Base-by-base conservation (phyloP, 2,888 invertebrate genomes). In the Diaprepes abbreviatus region DNA sequence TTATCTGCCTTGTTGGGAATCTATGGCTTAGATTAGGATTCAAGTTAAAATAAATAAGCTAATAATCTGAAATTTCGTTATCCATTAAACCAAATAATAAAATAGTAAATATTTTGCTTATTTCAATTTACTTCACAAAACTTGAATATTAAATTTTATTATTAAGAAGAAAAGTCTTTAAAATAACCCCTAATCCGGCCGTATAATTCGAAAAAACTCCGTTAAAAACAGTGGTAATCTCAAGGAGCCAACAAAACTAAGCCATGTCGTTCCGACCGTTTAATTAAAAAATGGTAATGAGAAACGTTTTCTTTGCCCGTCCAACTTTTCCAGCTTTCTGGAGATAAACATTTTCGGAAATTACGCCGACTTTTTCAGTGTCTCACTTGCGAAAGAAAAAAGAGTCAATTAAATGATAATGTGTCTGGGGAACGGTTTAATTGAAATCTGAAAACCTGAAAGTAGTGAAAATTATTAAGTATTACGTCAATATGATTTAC, bases 211-310 rank as follows among this genome's bases (percentile, higher is more conserved):
- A 14, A n/a, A 62, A 69, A 70, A 55, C 58, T 54, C 70, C 57
- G 54, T 60, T 60, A 63, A 69, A 69, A 59, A 68, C 69, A 69
- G 28, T 33, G 43, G 59, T 69, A 69, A 69, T 69, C 69, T 64
- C 40, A 35, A 64, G 52, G 33, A 59, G 69, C 52, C 69, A 54
- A 69, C 64, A 58, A 68, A 69, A 64, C 58, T 69, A 65, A 65
- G 54, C 69, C 69, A 12, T 50, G 59, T 69, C 69, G 40, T 69
- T 58, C 33, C 38, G 43, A 54, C 54, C 63, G 54, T 71, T 71
- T 71, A 71, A 71, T 71, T 71, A 71, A 71, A 71, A 71, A 71
- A 71, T 71, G 71, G 57, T 71, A 71, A 71, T 71, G 64, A 64
- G 67, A 35, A 48, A 50, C 40, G 57, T 38, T 36, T 48, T 57